Evolutionary conservation across 1,140 invertebrate genomes (phyloP).

Genomic region (Notospermus geniculatus): DNA sequence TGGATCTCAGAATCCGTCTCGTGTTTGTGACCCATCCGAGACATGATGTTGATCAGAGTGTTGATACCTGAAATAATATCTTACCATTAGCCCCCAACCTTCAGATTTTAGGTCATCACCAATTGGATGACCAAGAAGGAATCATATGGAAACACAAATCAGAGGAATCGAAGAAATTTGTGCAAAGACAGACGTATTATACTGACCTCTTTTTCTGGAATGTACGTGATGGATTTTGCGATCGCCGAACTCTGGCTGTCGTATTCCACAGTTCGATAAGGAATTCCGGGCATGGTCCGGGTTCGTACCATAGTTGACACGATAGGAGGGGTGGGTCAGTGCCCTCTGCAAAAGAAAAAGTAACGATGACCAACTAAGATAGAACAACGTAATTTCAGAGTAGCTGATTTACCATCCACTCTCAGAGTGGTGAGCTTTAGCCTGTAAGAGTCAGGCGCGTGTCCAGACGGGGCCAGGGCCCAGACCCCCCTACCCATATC

Average conservation of each 20-base stretch:
- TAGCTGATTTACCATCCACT: too few relatives aligned
- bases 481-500: too few relatives aligned
- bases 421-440: too few relatives aligned
- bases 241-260: constrained; percentile 94
- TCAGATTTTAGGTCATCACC: too few relatives aligned
- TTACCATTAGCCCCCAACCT: too few relatives aligned
- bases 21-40: constrained; percentile 62
- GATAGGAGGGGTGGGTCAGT: constrained; percentile 94
- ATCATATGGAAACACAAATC: too few relatives aligned
- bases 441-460: too few relatives aligned
- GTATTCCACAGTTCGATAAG: constrained; percentile 93
- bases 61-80: constrained; percentile 73
- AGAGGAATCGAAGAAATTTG: too few relatives aligned
- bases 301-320: constrained; percentile 58
- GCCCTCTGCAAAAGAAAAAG: constrained; percentile 66
- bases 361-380: background rate
- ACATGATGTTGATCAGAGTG: constrained; percentile 97
- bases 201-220: constrained; percentile 81
- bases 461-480: too few relatives aligned
- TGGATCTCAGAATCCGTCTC: constrained; percentile 91
- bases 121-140: too few relatives aligned
- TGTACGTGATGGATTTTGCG: constrained; percentile 89
- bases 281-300: constrained; percentile 76
- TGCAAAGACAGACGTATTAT: too few relatives aligned
- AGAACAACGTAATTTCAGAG: too few relatives aligned